Conservation (phyloP, 2,888 invertebrate species). For the Machimus atricapillus region DNA sequence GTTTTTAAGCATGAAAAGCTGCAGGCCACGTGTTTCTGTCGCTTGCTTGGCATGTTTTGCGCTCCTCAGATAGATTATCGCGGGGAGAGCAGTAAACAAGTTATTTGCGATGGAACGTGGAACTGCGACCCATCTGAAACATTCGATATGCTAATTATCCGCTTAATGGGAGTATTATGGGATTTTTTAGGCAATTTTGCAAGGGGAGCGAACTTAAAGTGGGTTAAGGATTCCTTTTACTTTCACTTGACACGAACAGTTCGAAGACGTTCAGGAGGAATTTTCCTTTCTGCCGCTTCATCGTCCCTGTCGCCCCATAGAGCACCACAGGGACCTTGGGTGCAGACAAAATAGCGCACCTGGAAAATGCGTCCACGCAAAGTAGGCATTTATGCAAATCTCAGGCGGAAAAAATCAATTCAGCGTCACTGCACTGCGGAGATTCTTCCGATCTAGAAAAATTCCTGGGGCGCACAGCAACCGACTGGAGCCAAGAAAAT, state of each 20-base stretch:
- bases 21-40: not conserved
- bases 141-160: not conserved
- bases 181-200: not conserved
- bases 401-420: not conserved
- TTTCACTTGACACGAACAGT: not conserved
- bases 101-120: not conserved
- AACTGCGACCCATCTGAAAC: not conserved
- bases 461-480: not conserved
- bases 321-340: not conserved
- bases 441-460: not conserved
- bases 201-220: not conserved
- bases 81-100: not conserved
- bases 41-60: not conserved
- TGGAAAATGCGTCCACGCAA: not conserved
- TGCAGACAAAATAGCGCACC: not conserved
- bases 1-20: not conserved
- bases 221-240: not conserved
- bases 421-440: not conserved
- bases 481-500: not conserved
- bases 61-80: not conserved
- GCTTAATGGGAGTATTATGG: not conserved
- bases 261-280: not conserved
- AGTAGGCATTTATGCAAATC: not conserved
- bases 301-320: not conserved
- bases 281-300: not conserved